These are phyloP conservation scores for Junonia oenone DNA, from an alignment of 2,888 invertebrate species.

Conservation along the genomic window DNA sequence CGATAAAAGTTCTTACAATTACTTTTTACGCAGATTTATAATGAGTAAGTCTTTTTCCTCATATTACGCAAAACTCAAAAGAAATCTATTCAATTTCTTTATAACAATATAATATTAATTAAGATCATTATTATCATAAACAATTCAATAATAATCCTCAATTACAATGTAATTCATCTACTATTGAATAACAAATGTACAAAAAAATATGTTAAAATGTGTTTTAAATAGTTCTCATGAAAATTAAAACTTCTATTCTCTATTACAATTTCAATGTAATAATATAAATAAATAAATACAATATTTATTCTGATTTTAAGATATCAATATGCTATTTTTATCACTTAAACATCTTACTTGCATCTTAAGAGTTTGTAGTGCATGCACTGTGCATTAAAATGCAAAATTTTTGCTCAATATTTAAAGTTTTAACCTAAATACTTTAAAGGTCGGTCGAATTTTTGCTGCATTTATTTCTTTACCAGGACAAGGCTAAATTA, in stretches of 20 bases:
- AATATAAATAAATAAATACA: too few species aligned
- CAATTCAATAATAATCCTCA: neutral
- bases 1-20: neutral
- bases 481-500: conserved; percentile 22
- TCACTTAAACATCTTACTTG: too few species aligned
- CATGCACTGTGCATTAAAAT: too few species aligned
- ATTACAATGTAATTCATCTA: neutral
- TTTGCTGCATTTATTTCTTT: conserved; percentile 11
- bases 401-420: conserved; percentile 11
- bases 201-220: too few species aligned
- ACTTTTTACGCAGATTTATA: neutral
- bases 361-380: too few species aligned
- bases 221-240: too few species aligned
- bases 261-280: too few species aligned
- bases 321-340: too few species aligned
- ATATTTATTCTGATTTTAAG: too few species aligned
- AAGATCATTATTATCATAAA: neutral
- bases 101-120: neutral
- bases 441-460: conserved; percentile 11
- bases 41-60: neutral
- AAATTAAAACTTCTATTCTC: too few species aligned
- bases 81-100: too few species aligned
- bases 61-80: neutral
- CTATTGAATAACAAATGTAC: too few species aligned
- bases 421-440: conserved; percentile 26